phyloP scores from a whole-genome alignment of 2,797 vertebrate species.

The Fratercula arctica region DNA sequence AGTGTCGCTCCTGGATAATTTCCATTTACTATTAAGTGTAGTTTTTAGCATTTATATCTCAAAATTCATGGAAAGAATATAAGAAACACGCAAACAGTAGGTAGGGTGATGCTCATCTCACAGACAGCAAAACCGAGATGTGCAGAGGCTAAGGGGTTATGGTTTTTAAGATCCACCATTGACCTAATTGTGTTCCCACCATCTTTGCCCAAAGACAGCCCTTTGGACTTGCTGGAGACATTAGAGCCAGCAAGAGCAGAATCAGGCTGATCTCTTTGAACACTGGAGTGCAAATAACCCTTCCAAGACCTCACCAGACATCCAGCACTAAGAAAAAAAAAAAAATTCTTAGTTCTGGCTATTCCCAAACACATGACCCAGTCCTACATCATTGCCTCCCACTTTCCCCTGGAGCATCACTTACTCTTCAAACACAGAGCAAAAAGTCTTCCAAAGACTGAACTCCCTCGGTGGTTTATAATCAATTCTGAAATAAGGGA shows the following conservation, averaged over 20 bases:
- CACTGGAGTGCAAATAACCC: not conserved
- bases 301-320: conserved; percentile 1
- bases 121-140: not conserved
- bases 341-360: not conserved
- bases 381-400: not conserved
- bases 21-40: not conserved
- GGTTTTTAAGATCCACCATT: not conserved
- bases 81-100: not conserved
- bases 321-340: not conserved
- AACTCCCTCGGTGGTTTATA: not conserved
- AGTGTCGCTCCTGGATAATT: not conserved
- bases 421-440: conserved; percentile 11
- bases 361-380: not conserved
- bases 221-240: not conserved
- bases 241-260: not conserved
- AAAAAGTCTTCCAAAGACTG: conserved; percentile 27
- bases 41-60: not conserved
- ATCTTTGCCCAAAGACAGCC: not conserved
- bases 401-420: not conserved
- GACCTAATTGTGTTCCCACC: not conserved
- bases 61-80: not conserved
- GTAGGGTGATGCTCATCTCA: not conserved
- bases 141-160: not conserved
- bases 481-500: conserved; percentile 8
- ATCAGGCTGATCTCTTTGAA: not conserved